Conservation (phyloP, 2,888 invertebrate species). For the Dolomedes plantarius region DNA sequence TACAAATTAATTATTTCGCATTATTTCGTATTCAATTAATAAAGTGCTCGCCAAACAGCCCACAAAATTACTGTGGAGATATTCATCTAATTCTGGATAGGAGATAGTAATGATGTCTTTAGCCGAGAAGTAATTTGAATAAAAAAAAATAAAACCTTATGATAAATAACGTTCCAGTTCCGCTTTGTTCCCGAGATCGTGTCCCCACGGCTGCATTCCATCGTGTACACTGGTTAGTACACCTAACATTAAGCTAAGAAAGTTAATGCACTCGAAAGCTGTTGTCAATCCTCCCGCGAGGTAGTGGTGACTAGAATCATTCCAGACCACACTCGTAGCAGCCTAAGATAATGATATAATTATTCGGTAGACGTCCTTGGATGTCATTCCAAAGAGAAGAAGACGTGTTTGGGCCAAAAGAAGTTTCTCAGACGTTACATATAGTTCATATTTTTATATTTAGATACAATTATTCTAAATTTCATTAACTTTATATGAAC, state of each 20-base stretch:
- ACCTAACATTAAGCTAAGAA: neutral
- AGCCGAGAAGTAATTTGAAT: neutral
- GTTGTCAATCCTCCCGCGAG: neutral
- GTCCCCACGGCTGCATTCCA: neutral
- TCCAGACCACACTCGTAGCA: too few species aligned
- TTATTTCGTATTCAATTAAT: too few species aligned
- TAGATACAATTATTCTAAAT: too few species aligned
- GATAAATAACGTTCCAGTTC: neutral
- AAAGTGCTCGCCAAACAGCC: neutral
- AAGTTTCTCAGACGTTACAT: too few species aligned
- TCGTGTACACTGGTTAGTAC: neutral
- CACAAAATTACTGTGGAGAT: neutral
- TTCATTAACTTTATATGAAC: too few species aligned
- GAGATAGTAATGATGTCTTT: neutral
- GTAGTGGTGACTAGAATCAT: too few species aligned
- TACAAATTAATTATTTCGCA: too few species aligned
- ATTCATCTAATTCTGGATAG: neutral
- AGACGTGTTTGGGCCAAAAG: too few species aligned
- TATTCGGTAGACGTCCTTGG: neutral
- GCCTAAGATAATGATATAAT: neutral
- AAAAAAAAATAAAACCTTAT: neutral
- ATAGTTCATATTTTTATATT: too few species aligned
- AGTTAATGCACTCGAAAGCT: neutral
- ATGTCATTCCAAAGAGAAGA: too few species aligned
- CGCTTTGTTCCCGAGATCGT: neutral